Base-by-base conservation (phyloP, 2,113 vertebrate species). In the Prolemur simus region DNA sequence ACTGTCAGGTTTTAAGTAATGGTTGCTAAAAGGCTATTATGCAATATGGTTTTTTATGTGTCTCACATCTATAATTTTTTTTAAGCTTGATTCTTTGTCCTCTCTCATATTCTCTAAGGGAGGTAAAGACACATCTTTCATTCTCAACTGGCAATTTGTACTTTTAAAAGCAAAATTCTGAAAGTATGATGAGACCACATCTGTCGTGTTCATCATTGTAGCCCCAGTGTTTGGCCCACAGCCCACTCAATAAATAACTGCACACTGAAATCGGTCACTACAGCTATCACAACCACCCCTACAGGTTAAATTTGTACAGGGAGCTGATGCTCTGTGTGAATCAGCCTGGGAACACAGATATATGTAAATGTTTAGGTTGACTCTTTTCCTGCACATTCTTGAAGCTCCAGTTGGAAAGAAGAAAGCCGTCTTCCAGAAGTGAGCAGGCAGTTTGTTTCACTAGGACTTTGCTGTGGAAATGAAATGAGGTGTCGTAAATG, bases 101-200 rank as follows among this genome's bases (percentile, higher is more conserved):
- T 94, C 63, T 89, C 58, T 54, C 37, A 56, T n/a, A 80, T 87
- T 88, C 47, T 42, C 68, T 23, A 42, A 91, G 6, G 87, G 49
- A 88, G 21, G 49, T 90, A 95, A 86, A 93, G 45, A 93, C 21
- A 91, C 34, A 68, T 84, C 39, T n/a, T 96, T 95, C 49, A 3
- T 71, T 69, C 10, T 85, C 45, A 84, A 66, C 14, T 74, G 66
- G 20, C 78, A 89, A 60, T 76, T 91, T 74, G 56, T 74, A 66
- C 29, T 94, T 86, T 64, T 34, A 39, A 95, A 82, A 60, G 71
- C 73, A 49, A 96, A 89, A 91, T 91, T 82, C 74, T 74, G 32
- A 80, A 91, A 93, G 49, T 49, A 27, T 54, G 66, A 54, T 52
- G 78, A 86, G 78, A 89, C 15, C 69, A 60, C 8, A n/a, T 80